Evolutionary conservation across 1,140 invertebrate genomes (phyloP).

Genomic region (Pogonomyrmex californicus): DNA sequence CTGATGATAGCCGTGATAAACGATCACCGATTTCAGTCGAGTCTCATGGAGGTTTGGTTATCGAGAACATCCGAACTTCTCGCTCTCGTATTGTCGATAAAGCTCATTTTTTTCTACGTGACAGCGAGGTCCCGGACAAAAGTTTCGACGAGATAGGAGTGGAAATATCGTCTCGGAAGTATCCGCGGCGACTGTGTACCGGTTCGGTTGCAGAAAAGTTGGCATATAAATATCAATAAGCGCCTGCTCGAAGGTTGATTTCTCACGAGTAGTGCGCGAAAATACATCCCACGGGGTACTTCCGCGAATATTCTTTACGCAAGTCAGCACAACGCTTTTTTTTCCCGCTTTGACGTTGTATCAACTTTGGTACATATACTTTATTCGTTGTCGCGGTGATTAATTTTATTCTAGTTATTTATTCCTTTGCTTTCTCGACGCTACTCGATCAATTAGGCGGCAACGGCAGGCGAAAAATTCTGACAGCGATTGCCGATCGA

Average conservation of each 20-base stretch:
- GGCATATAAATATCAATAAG: constrained; percentile 76
- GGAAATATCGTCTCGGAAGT: constrained; percentile 64
- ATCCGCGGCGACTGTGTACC: constrained; percentile 34
- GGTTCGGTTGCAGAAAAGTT: constrained; percentile 67
- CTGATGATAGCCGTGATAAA: constrained; percentile 60
- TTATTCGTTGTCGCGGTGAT: background rate
- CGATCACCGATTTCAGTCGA: constrained; percentile 56
- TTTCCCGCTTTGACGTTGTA: background rate
- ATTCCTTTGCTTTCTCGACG: background rate
- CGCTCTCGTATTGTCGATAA: constrained; percentile 57
- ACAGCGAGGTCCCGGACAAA: constrained; percentile 59
- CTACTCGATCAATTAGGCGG: background rate
- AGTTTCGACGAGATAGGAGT: constrained; percentile 68
- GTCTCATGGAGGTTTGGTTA: constrained; percentile 51
- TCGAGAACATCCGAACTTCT: constrained; percentile 54
- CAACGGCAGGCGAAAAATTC: background rate
- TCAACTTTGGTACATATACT: constrained; percentile 1
- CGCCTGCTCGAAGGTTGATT: constrained; percentile 66
- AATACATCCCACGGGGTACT: constrained; percentile 48
- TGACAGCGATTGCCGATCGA: background rate
- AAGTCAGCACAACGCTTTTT: constrained; percentile 7
- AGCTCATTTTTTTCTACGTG: constrained; percentile 53
- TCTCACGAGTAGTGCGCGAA: constrained; percentile 51
- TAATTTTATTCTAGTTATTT: constrained; percentile 29
- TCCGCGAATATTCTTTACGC: constrained; percentile 38